Evolutionary conservation across 35 echinoderm and acorn worm genomes (phyloP).

Genomic region (Heliocidaris tuberculata): DNA sequence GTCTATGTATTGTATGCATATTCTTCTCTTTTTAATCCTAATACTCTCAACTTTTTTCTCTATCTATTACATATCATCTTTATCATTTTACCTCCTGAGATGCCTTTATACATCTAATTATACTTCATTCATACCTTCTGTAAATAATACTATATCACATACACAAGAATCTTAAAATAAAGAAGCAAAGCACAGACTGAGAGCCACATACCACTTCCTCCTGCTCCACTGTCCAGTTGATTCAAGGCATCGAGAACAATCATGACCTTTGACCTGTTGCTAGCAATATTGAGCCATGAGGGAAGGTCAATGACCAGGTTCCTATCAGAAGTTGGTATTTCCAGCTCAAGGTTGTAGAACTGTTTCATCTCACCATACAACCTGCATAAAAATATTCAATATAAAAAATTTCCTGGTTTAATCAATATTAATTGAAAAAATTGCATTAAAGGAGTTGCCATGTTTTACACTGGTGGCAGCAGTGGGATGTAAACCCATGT

Average conservation of each 20-base stretch:
- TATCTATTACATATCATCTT: no score
- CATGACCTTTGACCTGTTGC: slow-evolving; percentile 56
- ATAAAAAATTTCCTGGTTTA: not conserved
- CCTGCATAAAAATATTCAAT: not conserved
- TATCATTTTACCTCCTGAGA: no score
- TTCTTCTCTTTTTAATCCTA: no score
- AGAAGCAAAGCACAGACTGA: not conserved
- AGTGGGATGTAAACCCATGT: not conserved
- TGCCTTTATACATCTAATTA: no score
- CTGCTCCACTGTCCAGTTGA: slow-evolving; percentile 86
- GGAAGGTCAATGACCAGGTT: slow-evolving; percentile 82
- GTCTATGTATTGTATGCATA: no score
- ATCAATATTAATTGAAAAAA: no score
- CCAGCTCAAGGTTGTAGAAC: slow-evolving; percentile 60
- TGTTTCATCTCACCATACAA: slow-evolving; percentile 79
- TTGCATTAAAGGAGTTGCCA: not conserved
- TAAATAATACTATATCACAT: no score
- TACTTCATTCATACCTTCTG: no score
- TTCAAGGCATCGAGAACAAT: slow-evolving; percentile 89
- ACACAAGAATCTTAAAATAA: no score
- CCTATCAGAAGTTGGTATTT: slow-evolving; percentile 72
- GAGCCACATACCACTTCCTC: slow-evolving; percentile 12
- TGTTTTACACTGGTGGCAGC: not conserved
- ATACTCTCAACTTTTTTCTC: no score
- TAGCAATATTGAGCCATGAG: slow-evolving; percentile 81